phyloP scores from a whole-genome alignment of 2,113 vertebrate species.

The Malurus elegans region DNA sequence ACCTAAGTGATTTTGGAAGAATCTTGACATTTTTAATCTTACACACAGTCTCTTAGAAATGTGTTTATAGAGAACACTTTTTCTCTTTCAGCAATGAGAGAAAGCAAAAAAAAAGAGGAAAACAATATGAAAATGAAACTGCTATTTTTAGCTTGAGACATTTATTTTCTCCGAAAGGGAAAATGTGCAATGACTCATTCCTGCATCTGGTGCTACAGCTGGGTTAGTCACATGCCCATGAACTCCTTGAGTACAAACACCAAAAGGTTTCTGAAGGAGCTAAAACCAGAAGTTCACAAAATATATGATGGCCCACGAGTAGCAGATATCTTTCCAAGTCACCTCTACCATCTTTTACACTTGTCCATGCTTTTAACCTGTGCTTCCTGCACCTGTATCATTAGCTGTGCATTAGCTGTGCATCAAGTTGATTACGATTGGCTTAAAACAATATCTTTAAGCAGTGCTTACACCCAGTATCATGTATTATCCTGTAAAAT shows the following conservation, averaged over 20 bases:
- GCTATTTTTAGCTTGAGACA: background rate
- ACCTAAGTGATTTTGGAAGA: background rate
- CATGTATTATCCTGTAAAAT: background rate
- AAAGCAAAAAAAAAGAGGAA: background rate
- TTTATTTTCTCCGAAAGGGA: background rate
- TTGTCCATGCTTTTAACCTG: background rate
- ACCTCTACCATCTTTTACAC: background rate
- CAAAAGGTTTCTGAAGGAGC: background rate
- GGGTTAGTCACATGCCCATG: background rate
- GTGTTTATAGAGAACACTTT: background rate
- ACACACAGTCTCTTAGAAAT: background rate
- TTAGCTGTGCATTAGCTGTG: background rate
- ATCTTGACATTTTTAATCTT: background rate
- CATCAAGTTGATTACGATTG: background rate
- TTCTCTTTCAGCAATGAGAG: background rate
- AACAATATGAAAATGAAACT: background rate
- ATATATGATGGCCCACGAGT: background rate
- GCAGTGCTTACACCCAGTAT: background rate
- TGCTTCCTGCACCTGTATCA: background rate
- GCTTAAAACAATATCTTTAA: background rate
- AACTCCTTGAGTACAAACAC: background rate
- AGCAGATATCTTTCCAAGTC: background rate
- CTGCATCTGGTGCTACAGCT: background rate
- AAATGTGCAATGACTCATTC: background rate
- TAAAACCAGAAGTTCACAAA: background rate